phyloP scores from a whole-genome alignment of 2,888 invertebrate genomes.

The Andrena minutula region DNA sequence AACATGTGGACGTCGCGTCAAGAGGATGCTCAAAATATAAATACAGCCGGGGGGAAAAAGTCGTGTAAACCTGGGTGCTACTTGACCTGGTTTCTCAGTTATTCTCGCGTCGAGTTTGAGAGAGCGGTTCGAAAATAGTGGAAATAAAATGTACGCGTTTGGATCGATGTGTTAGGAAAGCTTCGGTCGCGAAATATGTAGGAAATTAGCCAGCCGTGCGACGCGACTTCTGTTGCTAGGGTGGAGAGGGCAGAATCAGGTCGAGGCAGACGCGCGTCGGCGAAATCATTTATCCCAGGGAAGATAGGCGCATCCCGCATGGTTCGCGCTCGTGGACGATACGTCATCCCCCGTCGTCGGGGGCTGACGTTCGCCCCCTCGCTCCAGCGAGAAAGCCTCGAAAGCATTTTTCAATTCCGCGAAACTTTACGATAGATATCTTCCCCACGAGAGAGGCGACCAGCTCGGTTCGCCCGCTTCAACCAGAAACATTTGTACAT shows the following conservation, averaged over 20 bases:
- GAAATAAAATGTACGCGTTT: no score
- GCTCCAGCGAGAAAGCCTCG: slow-evolving; percentile 58
- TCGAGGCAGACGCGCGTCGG: slow-evolving; percentile 1
- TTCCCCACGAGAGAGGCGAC: slow-evolving; percentile 66
- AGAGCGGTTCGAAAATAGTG: no score
- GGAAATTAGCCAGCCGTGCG: no score
- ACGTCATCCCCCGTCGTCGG: slow-evolving; percentile 51
- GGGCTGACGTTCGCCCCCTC: slow-evolving; percentile 60
- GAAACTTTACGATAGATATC: slow-evolving; percentile 83
- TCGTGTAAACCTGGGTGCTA: no score
- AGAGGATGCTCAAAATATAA: background rate
- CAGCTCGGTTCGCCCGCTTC: slow-evolving; percentile 49
- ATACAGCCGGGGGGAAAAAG: background rate
- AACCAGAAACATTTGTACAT: slow-evolving; percentile 82
- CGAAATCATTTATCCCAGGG: slow-evolving; percentile 36
- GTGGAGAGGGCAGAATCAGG: background rate
- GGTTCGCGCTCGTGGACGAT: slow-evolving; percentile 32
- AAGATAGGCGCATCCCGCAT: slow-evolving; percentile 27
- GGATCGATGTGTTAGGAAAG: no score
- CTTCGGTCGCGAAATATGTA: no score
- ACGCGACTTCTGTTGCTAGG: background rate
- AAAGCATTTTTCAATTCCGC: slow-evolving; percentile 84
- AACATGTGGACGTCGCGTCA: slow-evolving; percentile 2
- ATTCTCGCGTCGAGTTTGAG: no score
- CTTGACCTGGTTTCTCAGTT: no score